Conservation (phyloP, 2,797 vertebrate genomes). For the Sebastes nivosus region DNA sequence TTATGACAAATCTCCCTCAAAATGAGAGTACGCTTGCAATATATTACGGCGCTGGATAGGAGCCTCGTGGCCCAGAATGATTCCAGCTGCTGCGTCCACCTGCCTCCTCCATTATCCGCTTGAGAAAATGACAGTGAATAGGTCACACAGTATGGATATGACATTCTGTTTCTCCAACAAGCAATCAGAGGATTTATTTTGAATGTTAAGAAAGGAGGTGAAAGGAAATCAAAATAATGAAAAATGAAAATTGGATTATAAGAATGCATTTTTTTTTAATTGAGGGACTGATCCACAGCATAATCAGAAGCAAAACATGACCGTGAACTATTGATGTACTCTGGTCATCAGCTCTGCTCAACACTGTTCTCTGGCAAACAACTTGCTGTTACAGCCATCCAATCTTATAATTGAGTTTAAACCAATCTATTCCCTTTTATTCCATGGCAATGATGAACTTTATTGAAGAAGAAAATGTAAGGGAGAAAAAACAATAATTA, state of each 20-base stretch:
- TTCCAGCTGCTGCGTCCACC: conserved; percentile 65
- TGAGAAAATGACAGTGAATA: conserved; percentile 48
- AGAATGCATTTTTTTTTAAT: conserved; percentile 1
- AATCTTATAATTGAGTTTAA: neutral
- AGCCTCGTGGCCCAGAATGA: conserved; percentile 71
- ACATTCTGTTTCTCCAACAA: neutral
- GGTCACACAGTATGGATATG: conserved; percentile 10
- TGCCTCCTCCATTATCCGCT: conserved; percentile 61
- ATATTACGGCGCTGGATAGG: conserved; percentile 76
- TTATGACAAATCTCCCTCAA: conserved; percentile 85
- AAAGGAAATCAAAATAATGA: neutral
- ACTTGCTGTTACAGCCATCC: neutral
- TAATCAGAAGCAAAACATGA: neutral
- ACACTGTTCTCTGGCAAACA: neutral
- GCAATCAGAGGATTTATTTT: neutral
- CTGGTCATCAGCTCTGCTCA: neutral
- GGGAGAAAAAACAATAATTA: neutral
- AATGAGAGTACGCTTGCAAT: conserved; percentile 78
- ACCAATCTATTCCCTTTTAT: neutral
- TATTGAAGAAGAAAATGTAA: neutral
- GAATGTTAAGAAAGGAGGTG: neutral
- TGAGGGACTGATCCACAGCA: neutral
- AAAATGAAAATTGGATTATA: neutral
- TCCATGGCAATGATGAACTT: neutral
- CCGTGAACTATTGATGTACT: neutral